Percentiles rank a stretch among this genome's conserved stretches.
Evolutionary conservation across 2,888 invertebrate genomes (phyloP).

Genomic region (Platycnemis pennipes): DNA sequence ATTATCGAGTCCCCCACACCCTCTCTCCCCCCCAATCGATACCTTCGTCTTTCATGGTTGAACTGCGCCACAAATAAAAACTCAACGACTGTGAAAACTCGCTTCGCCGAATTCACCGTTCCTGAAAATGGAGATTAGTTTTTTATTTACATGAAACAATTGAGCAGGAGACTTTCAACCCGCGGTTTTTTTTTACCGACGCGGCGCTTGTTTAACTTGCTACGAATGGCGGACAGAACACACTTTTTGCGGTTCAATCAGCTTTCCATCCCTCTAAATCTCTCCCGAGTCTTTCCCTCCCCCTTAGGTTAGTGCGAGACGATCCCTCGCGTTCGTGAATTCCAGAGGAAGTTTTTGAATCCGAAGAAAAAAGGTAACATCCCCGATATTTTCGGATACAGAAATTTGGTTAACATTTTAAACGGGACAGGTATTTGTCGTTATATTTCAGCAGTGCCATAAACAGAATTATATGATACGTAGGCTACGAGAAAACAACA

Average conservation of each 20-base stretch:
- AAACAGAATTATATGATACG: not conserved
- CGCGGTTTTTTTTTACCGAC: not conserved
- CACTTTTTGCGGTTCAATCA: not conserved
- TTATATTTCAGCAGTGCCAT: not conserved
- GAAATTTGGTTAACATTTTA: not conserved
- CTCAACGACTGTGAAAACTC: not conserved
- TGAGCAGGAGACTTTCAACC: not conserved
- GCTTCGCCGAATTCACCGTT: not conserved
- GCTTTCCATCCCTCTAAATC: not conserved
- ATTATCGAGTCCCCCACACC: not conserved
- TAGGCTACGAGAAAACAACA: not conserved
- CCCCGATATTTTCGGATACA: not conserved
- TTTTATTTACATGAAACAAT: not conserved
- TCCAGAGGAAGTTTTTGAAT: not conserved
- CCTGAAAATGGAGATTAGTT: not conserved
- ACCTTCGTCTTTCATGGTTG: not conserved
- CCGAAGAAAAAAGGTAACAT: not conserved
- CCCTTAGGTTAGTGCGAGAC: not conserved
- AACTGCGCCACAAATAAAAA: slow-evolving; percentile 21
- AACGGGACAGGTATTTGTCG: not conserved
- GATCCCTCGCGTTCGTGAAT: not conserved
- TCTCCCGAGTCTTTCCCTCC: not conserved
- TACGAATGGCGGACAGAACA: not conserved
- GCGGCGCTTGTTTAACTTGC: not conserved
- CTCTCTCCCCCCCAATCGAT: not conserved